phyloP scores from a whole-genome alignment of 2,888 invertebrate species.

The Hyalella azteca region DNA sequence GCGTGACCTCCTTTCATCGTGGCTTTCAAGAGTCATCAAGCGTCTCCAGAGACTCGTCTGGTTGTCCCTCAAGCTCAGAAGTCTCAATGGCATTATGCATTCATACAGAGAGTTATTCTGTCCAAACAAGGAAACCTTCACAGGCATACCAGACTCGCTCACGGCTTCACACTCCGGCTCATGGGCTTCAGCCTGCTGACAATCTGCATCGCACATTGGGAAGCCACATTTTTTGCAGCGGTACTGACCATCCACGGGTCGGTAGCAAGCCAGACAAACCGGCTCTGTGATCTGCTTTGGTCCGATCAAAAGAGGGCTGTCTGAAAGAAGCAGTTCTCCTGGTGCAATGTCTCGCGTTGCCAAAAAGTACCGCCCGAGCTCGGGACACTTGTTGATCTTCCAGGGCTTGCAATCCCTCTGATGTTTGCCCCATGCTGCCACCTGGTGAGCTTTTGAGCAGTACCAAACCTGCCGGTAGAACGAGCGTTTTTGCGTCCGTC shows the following conservation, averaged over 20 bases:
- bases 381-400: conserved; percentile 66
- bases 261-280: conserved; percentile 58
- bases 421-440: conserved; percentile 77
- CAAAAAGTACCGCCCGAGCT: conserved; percentile 59
- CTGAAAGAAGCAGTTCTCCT: conserved; percentile 57
- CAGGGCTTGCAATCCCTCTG: conserved; percentile 72
- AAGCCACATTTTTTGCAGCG: conserved; percentile 52
- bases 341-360: conserved; percentile 55
- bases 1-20: conserved; percentile 46
- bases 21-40: conserved; percentile 53
- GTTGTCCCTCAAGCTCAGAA: conserved; percentile 43
- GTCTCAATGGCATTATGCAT: conserved; percentile 53
- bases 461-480: conserved; percentile 67
- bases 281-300: conserved; percentile 58
- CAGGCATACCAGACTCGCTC: conserved; percentile 47
- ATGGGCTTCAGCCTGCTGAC: conserved; percentile 49
- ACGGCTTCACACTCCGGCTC: conserved; percentile 54
- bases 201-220: conserved; percentile 55
- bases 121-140: conserved; percentile 51
- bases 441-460: conserved; percentile 79
- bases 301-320: conserved; percentile 54
- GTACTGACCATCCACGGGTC: conserved; percentile 50
- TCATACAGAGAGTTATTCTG: conserved; percentile 53
- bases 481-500: no score
- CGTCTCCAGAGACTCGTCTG: conserved; percentile 47